A percentile compares a stretch with the other conserved stretches of the same genome.
Conservation (phyloP, 2,888 invertebrate species). For the Rhopalosiphum nymphaeae region DNA sequence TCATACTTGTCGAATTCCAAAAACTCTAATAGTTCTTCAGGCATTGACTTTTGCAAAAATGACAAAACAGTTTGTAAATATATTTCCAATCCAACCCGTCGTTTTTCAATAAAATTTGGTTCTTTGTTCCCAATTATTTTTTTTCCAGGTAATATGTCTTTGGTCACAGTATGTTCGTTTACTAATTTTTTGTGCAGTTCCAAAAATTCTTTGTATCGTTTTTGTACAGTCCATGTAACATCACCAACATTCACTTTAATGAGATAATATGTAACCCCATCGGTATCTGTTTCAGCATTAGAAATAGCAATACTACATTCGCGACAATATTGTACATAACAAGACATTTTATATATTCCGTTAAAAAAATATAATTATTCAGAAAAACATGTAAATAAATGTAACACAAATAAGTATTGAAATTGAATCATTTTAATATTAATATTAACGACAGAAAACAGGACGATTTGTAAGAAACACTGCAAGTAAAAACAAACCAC, state of each 20-base stretch:
- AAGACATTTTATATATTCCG: slow-evolving; percentile 30
- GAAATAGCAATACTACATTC: slow-evolving; percentile 44
- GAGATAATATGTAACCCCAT: slow-evolving; percentile 79
- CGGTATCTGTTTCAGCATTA: slow-evolving; percentile 68
- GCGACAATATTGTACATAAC: slow-evolving; percentile 43
- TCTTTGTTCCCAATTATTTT: slow-evolving; percentile 92
- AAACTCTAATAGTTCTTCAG: slow-evolving; percentile 85
- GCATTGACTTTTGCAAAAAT: slow-evolving; percentile 83
- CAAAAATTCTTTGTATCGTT: slow-evolving; percentile 91
- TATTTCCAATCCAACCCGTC: slow-evolving; percentile 82
- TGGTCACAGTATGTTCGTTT: slow-evolving; percentile 83
- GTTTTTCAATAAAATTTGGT: slow-evolving; percentile 86
- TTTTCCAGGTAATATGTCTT: slow-evolving; percentile 91
- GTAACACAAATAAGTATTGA: background rate
- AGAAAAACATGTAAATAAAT: background rate
- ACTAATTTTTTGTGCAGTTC: slow-evolving; percentile 89
- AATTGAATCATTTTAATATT: background rate
- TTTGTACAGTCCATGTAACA: slow-evolving; percentile 85
- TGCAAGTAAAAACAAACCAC: background rate
- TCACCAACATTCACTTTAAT: slow-evolving; percentile 80
- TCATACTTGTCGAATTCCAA: slow-evolving; percentile 91
- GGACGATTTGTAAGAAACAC: background rate
- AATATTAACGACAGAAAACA: background rate
- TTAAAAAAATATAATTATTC: background rate
- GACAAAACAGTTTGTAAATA: slow-evolving; percentile 85